These are phyloP conservation scores for Synchiropus splendidus DNA, from an alignment of 2,113 vertebrate species.

Conservation along the genomic window DNA sequence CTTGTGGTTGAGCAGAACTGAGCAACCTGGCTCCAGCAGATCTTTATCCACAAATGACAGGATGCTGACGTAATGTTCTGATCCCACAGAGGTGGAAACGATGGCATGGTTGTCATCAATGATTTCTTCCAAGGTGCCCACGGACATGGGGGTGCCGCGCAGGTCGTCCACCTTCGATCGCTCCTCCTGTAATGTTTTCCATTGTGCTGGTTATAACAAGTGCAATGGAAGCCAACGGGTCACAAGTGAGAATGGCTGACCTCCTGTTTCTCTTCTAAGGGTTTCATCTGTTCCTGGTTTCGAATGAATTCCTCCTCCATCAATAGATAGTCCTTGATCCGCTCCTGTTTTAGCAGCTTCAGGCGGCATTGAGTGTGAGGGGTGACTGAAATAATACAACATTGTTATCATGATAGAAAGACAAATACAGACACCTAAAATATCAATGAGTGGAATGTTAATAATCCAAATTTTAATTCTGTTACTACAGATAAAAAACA, in stretches of 20 bases:
- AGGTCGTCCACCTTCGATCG: slow-evolving; percentile 96
- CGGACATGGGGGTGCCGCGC: slow-evolving; percentile 93
- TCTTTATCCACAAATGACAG: slow-evolving; percentile 98
- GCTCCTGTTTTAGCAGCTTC: slow-evolving; percentile 89
- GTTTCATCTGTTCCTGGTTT: slow-evolving; percentile 99
- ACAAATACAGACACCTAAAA: too few relatives aligned
- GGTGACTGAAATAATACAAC: slow-evolving; percentile 75
- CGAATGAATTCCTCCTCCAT: slow-evolving; percentile 99
- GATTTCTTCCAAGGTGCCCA: slow-evolving; percentile 95
- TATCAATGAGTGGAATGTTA: too few relatives aligned
- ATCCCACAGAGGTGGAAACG: slow-evolving; percentile 94
- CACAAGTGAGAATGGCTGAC: slow-evolving; percentile 42
- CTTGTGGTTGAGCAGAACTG: slow-evolving; percentile 95
- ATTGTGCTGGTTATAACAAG: neutral
- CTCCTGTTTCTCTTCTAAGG: slow-evolving; percentile 97
- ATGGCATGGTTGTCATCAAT: slow-evolving; percentile 98
- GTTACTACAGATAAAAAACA: too few relatives aligned
- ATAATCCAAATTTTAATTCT: too few relatives aligned
- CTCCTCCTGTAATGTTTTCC: slow-evolving; percentile 74
- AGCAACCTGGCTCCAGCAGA: slow-evolving; percentile 92
- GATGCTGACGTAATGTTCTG: slow-evolving; percentile 96
- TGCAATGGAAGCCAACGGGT: rapidly evolving
- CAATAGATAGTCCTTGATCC: slow-evolving; percentile 95
- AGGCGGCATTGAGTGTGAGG: slow-evolving; percentile 96
- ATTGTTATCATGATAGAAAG: too few relatives aligned